phyloP scores from a whole-genome alignment of 2,113 vertebrate genomes.

The Sclerurus mexicanus region DNA sequence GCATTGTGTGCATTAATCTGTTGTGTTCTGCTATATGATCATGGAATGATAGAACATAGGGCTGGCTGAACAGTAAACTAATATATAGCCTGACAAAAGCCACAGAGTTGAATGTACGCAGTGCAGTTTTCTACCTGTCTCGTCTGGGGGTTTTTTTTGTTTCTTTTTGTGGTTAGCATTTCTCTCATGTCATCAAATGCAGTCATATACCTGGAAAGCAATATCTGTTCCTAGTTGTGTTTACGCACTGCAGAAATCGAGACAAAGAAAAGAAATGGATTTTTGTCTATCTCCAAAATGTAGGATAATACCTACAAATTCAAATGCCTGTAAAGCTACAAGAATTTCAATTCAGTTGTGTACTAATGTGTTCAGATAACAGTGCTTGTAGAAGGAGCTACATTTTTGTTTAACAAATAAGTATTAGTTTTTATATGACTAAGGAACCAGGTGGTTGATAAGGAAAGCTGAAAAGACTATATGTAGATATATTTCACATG shows the following conservation, averaged over 20 bases:
- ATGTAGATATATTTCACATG: not conserved
- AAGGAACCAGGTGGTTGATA: not conserved
- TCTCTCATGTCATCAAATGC: not conserved
- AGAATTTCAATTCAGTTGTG: not conserved
- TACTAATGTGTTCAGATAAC: not conserved
- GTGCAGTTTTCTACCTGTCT: not conserved
- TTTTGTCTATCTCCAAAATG: not conserved
- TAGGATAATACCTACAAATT: not conserved
- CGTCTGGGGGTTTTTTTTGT: not conserved
- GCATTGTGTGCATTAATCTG: not conserved
- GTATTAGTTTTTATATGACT: not conserved
- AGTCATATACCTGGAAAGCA: not conserved
- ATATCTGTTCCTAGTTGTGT: not conserved
- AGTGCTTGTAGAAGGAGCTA: not conserved
- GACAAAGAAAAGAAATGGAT: not conserved
- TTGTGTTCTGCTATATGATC: not conserved
- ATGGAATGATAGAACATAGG: not conserved
- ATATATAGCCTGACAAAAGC: not conserved
- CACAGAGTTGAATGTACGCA: not conserved
- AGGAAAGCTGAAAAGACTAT: not conserved
- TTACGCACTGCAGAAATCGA: not conserved
- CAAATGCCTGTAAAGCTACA: not conserved
- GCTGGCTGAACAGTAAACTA: not conserved
- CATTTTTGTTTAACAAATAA: not conserved
- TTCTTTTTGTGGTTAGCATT: not conserved